These are phyloP conservation scores for Pseudomyrmex flavicornis DNA, from an alignment of 1,140 invertebrate genomes.

Conservation along the genomic window DNA sequence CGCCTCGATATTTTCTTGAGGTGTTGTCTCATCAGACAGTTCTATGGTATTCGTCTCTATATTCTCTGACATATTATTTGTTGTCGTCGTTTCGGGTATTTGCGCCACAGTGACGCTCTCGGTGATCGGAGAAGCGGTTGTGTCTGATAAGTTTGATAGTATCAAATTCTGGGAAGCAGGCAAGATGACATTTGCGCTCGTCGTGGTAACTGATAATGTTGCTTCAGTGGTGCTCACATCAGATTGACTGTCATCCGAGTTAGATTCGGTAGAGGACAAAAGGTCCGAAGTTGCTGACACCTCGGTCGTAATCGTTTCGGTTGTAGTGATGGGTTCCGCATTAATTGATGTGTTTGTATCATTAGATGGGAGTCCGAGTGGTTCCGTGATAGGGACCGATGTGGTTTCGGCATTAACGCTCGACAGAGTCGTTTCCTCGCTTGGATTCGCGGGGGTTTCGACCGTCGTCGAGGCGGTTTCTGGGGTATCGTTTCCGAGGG, in stretches of 20 bases:
- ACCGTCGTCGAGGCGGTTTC: not conserved
- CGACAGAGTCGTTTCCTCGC: not conserved
- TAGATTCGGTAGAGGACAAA: constrained; percentile 4
- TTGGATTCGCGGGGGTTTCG: constrained; percentile 1
- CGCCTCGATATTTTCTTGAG: not conserved
- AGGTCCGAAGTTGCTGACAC: not conserved
- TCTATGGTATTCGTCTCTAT: constrained; percentile 58
- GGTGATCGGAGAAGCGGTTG: not conserved
- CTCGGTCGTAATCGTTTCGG: not conserved
- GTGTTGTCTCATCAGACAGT: constrained; percentile 1
- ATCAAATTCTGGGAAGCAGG: constrained; percentile 19
- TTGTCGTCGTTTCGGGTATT: constrained; percentile 8
- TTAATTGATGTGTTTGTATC: not conserved
- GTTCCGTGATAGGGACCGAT: not conserved
- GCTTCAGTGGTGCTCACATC: not conserved
- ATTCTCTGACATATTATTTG: constrained; percentile 27
- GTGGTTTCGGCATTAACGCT: not conserved
- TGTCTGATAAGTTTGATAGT: not conserved
- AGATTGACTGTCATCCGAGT: not conserved
- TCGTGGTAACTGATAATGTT: not conserved
- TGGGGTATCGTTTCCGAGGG: not conserved
- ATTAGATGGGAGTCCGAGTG: not conserved
- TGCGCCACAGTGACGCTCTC: constrained; percentile 1
- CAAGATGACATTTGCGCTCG: constrained; percentile 17
- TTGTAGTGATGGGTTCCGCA: not conserved